Evolutionary conservation across 2,888 invertebrate genomes (phyloP).

Genomic region (Epicampocera succincta): DNA sequence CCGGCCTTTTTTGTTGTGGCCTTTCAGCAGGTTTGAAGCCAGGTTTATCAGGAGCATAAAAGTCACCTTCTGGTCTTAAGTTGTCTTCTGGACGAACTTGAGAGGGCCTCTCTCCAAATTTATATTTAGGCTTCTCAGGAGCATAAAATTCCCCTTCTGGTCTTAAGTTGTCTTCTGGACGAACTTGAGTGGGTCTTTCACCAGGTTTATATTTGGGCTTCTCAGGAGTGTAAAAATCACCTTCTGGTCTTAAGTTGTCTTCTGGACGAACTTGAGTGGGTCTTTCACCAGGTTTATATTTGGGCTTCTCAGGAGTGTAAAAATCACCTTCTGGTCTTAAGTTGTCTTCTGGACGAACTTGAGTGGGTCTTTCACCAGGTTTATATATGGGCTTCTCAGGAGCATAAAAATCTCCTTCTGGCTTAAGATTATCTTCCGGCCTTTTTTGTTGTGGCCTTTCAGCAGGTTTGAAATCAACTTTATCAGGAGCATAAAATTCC

Average conservation of each 20-base stretch:
- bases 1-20: constrained; percentile 79
- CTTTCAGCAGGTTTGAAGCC: constrained; percentile 83
- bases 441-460: constrained; percentile 81
- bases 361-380: constrained; percentile 80
- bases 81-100: constrained; percentile 83
- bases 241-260: constrained; percentile 83
- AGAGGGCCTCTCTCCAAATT: too few species aligned
- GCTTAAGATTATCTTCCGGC: constrained; percentile 81
- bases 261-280: constrained; percentile 81
- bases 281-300: constrained; percentile 77
- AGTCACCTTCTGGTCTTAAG: constrained; percentile 84
- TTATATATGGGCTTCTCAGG: constrained; percentile 76
- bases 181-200: constrained; percentile 80
- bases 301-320: constrained; percentile 78
- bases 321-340: constrained; percentile 83
- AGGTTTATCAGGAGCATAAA: constrained; percentile 82
- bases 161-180: constrained; percentile 82
- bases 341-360: constrained; percentile 83
- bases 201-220: constrained; percentile 80
- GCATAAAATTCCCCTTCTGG: too few species aligned
- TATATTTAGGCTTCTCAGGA: too few species aligned
- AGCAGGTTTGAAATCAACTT: constrained; percentile 56
- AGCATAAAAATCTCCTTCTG: constrained; percentile 73
- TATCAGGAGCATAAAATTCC: constrained; percentile 83
- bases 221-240: constrained; percentile 83